Base-by-base conservation (phyloP, 2,888 invertebrate species). In the Luperina nickerlii region DNA sequence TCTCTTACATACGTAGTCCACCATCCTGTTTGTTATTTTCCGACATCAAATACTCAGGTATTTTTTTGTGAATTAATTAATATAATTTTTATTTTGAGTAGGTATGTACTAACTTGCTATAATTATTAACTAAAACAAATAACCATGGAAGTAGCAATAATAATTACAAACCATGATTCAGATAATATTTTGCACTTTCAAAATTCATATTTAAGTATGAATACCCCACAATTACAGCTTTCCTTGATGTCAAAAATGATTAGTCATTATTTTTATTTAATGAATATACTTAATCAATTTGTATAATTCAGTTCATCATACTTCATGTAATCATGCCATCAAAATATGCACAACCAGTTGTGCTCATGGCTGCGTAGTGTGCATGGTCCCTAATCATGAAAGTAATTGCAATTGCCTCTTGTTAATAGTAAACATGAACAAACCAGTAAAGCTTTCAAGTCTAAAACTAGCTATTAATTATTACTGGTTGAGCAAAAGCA, bases 1-100 rank as follows among this genome's bases (percentile, higher is more conserved):
- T 93, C 91, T 88, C 89, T 85, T 80, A 20, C 38, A 48, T 45
- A 69, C 15, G 66, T 74, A 66, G 15, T 57, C 27, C 66, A 51
- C 66, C 62, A 63, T 77, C 83, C 54, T 63, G 48, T 71, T 71
- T 83, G 48, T 75, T 82, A 67, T 72, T 71, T 70, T 78, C n/a
- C 32, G 42, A 74, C 60, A 67, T 38, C 11, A 15, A 42, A 27
- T 62, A 24, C 13, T 15, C 15, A 48, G 54, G 8, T 65, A 65
- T 18, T 45, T 27, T 45, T 38, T 79, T 20, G 7, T 45, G 13
- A 48, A 27, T 27, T n/a, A 0, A 32, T 32, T 32, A 32, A 32
- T 4, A 38, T 4, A 38, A 7, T 27, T 73, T 27, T 24, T 48
- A 60, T 65, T 42, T 54, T 20, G 45, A 45, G 5, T 63, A 32